Conservation (phyloP, 2,113 vertebrate species). For the Erythrocercus mccallii region DNA sequence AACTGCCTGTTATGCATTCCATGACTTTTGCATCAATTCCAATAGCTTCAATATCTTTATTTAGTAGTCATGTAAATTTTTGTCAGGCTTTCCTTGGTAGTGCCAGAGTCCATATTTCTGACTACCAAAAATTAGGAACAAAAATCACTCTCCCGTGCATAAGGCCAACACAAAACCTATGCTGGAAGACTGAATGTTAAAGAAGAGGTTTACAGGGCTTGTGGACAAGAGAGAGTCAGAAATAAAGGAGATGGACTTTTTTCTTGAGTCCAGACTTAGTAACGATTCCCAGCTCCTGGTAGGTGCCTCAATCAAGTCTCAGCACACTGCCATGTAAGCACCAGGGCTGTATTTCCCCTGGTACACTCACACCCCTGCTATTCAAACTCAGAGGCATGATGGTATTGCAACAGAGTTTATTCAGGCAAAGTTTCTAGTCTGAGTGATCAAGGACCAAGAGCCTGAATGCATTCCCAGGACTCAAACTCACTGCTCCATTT, state of each 20-base stretch:
- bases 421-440: neutral
- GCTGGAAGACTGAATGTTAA: neutral
- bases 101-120: neutral
- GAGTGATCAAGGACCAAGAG: neutral
- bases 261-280: neutral
- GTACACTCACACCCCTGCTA: neutral
- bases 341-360: neutral
- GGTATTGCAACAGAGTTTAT: neutral
- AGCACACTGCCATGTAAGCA: neutral
- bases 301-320: neutral
- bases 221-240: neutral
- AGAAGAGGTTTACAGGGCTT: neutral
- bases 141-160: neutral
- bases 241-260: neutral
- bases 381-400: neutral
- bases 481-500: neutral
- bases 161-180: neutral
- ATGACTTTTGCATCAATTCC: neutral
- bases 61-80: neutral
- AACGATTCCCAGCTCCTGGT: neutral
- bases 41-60: neutral
- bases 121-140: neutral
- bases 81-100: neutral
- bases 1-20: neutral
- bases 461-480: neutral